Evolutionary conservation across 2,113 vertebrate species (phyloP).

Genomic region (Gracilinanus agilis): DNA sequence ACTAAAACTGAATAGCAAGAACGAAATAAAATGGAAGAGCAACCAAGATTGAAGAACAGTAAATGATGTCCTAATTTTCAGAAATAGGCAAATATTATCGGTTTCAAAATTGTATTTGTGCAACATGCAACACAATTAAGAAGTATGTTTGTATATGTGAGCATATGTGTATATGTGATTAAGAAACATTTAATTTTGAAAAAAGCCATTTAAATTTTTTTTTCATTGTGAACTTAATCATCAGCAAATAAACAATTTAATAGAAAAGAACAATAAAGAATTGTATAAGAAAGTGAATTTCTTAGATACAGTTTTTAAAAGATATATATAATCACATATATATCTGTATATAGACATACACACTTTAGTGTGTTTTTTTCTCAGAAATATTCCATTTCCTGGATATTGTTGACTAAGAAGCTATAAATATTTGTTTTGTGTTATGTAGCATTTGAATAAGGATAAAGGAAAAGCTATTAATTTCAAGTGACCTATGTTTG

Average conservation of each 20-base stretch:
- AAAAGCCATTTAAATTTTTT: no score
- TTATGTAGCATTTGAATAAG: conserved; percentile 24
- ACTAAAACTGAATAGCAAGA: no score
- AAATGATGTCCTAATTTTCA: not conserved
- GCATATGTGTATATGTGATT: not conserved
- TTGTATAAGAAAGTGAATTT: not conserved
- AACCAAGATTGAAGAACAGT: not conserved
- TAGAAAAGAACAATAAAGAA: no score
- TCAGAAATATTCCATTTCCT: conserved; percentile 32
- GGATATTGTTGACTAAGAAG: not conserved
- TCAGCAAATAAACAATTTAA: no score
- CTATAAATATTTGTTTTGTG: not conserved
- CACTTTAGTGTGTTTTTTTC: conserved; percentile 18
- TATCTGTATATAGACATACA: not conserved
- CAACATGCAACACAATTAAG: not conserved
- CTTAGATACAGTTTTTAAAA: not conserved
- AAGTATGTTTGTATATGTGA: not conserved
- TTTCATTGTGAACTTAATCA: no score
- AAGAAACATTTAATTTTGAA: not conserved
- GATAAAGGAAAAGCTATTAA: conserved; percentile 25
- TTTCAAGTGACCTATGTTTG: conserved; percentile 44
- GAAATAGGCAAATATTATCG: not conserved
- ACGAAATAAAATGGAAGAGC: not conserved
- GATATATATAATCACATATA: no score
- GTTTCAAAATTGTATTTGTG: no score